Percentiles rank a stretch among this genome's conserved stretches.
Conservation (phyloP, 2,113 vertebrate species). For the Oceanites oceanicus region DNA sequence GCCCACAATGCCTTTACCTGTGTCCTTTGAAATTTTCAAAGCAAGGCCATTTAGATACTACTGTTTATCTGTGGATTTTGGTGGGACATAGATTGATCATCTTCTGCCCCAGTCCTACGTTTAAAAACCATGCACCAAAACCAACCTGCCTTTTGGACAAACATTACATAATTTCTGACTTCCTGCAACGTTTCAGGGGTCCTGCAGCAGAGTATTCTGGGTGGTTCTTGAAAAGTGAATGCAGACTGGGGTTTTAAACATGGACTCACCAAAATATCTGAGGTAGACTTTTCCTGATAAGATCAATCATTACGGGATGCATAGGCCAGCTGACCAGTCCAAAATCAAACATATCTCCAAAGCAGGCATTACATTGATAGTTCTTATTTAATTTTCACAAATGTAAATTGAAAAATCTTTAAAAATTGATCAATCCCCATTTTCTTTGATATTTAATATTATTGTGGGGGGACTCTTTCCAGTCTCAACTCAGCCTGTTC, state of each 20-base stretch:
- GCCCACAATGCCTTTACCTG: not conserved
- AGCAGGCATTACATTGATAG: not conserved
- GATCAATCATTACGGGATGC: not conserved
- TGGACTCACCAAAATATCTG: not conserved
- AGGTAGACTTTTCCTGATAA: not conserved
- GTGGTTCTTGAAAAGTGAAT: not conserved
- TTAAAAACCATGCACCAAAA: not conserved
- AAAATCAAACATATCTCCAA: not conserved
- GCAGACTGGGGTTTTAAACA: not conserved
- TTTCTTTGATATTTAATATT: not conserved
- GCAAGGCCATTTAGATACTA: not conserved
- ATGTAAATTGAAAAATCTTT: not conserved
- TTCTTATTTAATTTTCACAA: not conserved
- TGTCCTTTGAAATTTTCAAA: not conserved
- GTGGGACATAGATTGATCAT: rapidly evolving
- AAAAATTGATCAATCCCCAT: not conserved
- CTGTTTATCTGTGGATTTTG: not conserved
- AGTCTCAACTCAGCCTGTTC: not conserved
- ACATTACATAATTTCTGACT: not conserved
- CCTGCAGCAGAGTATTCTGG: not conserved
- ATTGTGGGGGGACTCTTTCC: rapidly evolving
- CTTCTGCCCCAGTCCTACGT: not conserved
- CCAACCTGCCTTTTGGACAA: not conserved
- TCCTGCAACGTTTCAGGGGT: not conserved
- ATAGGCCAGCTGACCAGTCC: not conserved